Conservation (phyloP, 2,888 invertebrate species). For the Plagodis dolabraria region DNA sequence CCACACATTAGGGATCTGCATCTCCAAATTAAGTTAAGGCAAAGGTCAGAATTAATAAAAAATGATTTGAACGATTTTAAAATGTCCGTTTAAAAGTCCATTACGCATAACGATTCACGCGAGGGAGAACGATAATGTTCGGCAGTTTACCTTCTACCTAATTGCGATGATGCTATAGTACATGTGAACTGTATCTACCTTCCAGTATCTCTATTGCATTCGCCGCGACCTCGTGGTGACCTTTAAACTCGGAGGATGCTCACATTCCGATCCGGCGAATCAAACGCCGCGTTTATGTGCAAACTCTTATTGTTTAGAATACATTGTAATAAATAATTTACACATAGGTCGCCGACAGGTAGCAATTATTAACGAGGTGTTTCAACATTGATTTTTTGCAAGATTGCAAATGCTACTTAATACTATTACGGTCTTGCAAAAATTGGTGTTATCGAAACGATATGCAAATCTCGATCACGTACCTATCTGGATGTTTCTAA, state of each 20-base stretch:
- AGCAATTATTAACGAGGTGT: constrained; percentile 36
- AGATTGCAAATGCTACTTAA: constrained; percentile 9
- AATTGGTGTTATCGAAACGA: constrained; percentile 21
- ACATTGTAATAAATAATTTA: constrained; percentile 38
- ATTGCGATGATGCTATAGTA: constrained; percentile 62
- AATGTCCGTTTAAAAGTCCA: constrained; percentile 48
- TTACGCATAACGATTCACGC: constrained; percentile 45
- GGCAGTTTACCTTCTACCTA: constrained; percentile 61
- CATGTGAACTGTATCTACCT: constrained; percentile 47
- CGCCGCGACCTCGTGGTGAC: constrained; percentile 67
- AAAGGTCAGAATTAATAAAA: constrained; percentile 41
- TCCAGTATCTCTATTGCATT: constrained; percentile 51
- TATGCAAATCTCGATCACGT: constrained; percentile 26
- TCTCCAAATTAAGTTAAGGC: constrained; percentile 14
- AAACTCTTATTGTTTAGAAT: constrained; percentile 57
- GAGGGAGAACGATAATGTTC: constrained; percentile 37
- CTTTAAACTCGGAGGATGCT: constrained; percentile 72
- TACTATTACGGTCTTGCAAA: neutral
- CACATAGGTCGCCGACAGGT: constrained; percentile 36
- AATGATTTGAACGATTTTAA: constrained; percentile 41
- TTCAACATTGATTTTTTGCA: constrained; percentile 28
- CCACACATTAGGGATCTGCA: constrained; percentile 5
- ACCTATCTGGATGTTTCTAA: constrained; percentile 26
- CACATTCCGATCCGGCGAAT: constrained; percentile 71
- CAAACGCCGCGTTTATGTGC: constrained; percentile 63